Percentiles rank a stretch among this genome's conserved stretches.
These are phyloP conservation scores for Drosophila cardini DNA, from an alignment of 1,140 invertebrate genomes.

Conservation along the genomic window DNA sequence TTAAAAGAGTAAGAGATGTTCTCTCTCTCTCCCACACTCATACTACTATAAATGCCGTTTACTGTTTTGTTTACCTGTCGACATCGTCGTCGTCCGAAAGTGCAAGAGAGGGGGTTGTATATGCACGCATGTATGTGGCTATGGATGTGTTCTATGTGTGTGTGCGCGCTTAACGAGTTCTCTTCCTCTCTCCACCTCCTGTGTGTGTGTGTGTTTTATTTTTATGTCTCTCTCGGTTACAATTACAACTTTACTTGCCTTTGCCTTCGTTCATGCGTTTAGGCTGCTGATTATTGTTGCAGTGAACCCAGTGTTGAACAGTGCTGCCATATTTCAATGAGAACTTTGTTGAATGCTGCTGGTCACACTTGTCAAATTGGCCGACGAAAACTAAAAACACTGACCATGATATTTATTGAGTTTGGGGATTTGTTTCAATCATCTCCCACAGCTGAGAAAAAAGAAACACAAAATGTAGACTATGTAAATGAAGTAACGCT, in stretches of 20 bases:
- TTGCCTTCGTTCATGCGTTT: constrained; percentile 38
- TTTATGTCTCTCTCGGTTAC: constrained; percentile 5
- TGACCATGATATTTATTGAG: constrained; percentile 37
- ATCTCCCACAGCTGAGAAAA: constrained; percentile 6
- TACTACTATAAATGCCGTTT: constrained; percentile 44
- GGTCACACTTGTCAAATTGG: constrained; percentile 29
- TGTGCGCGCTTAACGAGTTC: constrained; percentile 20
- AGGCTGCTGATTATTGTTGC: constrained; percentile 20
- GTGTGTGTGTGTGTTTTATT: neutral
- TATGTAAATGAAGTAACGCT: constrained; percentile 19
- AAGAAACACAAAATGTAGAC: constrained; percentile 12
- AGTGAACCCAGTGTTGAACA: constrained; percentile 22
- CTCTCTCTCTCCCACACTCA: constrained; percentile 28
- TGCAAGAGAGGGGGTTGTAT: constrained; percentile 23
- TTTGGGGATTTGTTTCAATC: constrained; percentile 30
- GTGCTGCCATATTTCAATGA: constrained; percentile 19
- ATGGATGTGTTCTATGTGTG: neutral
- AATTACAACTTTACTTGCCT: constrained; percentile 36
- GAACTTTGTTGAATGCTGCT: no score
- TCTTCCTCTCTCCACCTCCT: constrained; percentile 13
- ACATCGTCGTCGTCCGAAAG: neutral
- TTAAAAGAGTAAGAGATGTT: constrained; percentile 15
- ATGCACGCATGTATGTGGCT: constrained; percentile 8
- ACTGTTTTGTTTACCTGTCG: constrained; percentile 54
- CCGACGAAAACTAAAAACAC: constrained; percentile 27